These are phyloP conservation scores for Psettodes erumei DNA, from an alignment of 2,113 vertebrate species.

Conservation along the genomic window DNA sequence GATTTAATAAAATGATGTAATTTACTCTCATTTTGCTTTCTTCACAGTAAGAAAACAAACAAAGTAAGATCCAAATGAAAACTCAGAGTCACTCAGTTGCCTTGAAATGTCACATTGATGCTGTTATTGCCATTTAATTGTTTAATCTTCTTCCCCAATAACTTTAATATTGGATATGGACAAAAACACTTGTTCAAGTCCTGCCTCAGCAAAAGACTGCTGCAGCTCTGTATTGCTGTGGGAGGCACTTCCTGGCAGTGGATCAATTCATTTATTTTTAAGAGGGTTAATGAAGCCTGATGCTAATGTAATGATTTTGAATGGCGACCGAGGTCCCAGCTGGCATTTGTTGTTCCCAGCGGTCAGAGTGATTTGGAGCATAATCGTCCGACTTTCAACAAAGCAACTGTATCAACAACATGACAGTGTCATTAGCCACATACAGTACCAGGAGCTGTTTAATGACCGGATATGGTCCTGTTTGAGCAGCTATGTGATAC, in stretches of 20 bases:
- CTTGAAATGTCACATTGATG: background rate
- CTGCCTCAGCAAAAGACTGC: background rate
- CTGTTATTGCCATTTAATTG: conserved; percentile 6
- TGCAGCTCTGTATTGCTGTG: conserved; percentile 13
- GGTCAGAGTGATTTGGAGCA: conserved; percentile 14
- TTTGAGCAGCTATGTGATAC: background rate
- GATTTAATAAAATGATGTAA: conserved; percentile 2
- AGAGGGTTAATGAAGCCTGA: conserved; percentile 55
- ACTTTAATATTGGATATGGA: background rate
- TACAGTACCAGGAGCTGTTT: background rate
- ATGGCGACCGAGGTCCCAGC: conserved; percentile 34
- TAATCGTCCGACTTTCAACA: conserved; percentile 24
- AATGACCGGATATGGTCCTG: background rate
- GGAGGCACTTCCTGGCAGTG: conserved; percentile 32
- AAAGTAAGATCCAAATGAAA: conserved; percentile 1
- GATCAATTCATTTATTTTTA: conserved; percentile 45
- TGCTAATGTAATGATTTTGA: conserved; percentile 36
- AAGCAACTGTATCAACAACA: conserved; percentile 18
- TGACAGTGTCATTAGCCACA: conserved; percentile 1
- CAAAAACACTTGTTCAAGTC: background rate
- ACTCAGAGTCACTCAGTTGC: conserved; percentile 3
- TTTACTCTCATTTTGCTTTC: background rate
- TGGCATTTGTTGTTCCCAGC: conserved; percentile 36
- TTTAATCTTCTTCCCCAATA: conserved; percentile 9
- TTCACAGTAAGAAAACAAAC: conserved; percentile 9